Conservation (phyloP, 2,888 invertebrate genomes). For the Agriopis aurantiaria region DNA sequence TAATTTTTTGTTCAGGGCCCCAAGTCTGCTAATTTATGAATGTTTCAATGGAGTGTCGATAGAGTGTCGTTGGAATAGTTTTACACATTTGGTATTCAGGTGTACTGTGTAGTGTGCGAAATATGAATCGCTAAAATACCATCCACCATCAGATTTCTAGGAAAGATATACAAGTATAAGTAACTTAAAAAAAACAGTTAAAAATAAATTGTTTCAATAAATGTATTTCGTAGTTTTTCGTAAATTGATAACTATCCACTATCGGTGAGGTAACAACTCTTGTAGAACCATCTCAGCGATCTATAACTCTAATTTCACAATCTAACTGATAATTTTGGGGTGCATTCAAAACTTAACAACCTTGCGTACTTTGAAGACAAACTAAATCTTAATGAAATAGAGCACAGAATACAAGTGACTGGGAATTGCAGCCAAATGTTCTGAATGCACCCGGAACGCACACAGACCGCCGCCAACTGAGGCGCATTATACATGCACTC, state of each 20-base stretch:
- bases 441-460: conserved; percentile 61
- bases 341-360: conserved; percentile 64
- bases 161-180: too few relatives aligned
- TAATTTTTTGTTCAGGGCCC: too few relatives aligned
- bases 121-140: too few relatives aligned
- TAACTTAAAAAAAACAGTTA: conserved; percentile 25
- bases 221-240: conserved; percentile 80
- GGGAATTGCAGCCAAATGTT: conserved; percentile 40
- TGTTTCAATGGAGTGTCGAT: too few relatives aligned
- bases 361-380: conserved; percentile 7
- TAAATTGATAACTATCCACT: conserved; percentile 83
- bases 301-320: conserved; percentile 74
- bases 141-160: too few relatives aligned
- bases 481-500: conserved; percentile 41
- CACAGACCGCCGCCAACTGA: conserved; percentile 61
- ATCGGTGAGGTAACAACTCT: conserved; percentile 85
- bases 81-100: too few relatives aligned
- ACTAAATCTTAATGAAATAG: conserved; percentile 15
- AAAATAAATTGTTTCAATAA: conserved; percentile 60
- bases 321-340: conserved; percentile 73
- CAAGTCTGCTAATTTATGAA: too few relatives aligned
- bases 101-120: too few relatives aligned
- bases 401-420: conserved; percentile 23
- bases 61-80: too few relatives aligned
- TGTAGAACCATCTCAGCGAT: conserved; percentile 76